phyloP scores from a whole-genome alignment of 2,888 invertebrate genomes.

The Tenthredo livida region DNA sequence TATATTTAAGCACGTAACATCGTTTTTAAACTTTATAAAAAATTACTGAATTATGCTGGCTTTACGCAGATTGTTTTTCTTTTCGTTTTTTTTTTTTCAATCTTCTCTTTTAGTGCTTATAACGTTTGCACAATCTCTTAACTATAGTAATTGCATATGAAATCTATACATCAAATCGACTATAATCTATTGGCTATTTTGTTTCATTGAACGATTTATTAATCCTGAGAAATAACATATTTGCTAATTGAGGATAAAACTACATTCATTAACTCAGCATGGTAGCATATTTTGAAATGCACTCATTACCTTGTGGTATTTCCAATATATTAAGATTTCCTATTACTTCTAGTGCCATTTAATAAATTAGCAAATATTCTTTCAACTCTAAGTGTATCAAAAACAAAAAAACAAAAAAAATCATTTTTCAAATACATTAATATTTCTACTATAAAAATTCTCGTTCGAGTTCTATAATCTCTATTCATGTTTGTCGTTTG shows the following conservation, averaged over 20 bases:
- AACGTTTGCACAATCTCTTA: slow-evolving; percentile 24
- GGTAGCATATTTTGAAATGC: background rate
- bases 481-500: background rate
- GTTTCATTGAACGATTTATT: background rate
- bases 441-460: background rate
- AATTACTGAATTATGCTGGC: slow-evolving; percentile 14
- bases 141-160: slow-evolving; percentile 35
- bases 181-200: slow-evolving; percentile 29
- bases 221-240: slow-evolving; percentile 42
- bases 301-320: background rate
- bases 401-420: background rate
- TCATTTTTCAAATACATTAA: background rate
- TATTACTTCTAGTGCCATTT: background rate
- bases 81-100: background rate
- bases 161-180: slow-evolving; percentile 37
- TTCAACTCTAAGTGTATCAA: background rate
- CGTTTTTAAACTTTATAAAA: background rate
- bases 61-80: background rate
- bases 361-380: background rate
- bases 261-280: background rate
- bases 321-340: background rate
- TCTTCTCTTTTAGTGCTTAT: background rate
- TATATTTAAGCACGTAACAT: background rate
- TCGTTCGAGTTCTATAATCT: background rate
- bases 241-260: slow-evolving; percentile 10